These are phyloP conservation scores for Anastrepha obliqua DNA, from an alignment of 1,140 invertebrate genomes.

Conservation along the genomic window DNA sequence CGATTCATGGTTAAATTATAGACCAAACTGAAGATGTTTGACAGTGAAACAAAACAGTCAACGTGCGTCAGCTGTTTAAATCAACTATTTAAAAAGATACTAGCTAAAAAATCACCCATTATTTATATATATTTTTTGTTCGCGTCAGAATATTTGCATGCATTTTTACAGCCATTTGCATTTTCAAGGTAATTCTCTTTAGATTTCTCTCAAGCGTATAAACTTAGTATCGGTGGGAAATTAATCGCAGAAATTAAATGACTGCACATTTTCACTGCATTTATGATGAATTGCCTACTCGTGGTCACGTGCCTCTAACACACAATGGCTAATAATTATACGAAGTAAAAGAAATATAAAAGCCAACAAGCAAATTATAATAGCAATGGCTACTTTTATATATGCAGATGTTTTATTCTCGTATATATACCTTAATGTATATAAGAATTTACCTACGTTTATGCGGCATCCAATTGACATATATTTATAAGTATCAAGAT, in stretches of 20 bases:
- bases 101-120: no score
- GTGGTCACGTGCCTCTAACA: neutral
- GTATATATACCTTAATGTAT: no score
- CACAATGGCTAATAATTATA: neutral
- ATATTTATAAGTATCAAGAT: no score
- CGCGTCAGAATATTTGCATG: neutral
- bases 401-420: no score
- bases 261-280: conserved; percentile 35
- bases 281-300: neutral
- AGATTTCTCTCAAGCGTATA: neutral
- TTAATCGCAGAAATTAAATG: conserved; percentile 12
- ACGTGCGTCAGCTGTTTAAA: no score
- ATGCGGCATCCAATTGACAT: no score
- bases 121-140: no score
- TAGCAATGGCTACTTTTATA: neutral
- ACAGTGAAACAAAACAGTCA: no score
- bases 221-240: neutral
- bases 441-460: no score
- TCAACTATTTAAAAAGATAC: no score
- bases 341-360: neutral
- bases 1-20: no score
- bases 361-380: neutral
- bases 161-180: neutral
- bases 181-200: neutral
- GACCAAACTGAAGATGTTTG: no score